Evolutionary conservation across 2,888 invertebrate species (phyloP).

Genomic region (Furcula furcula): DNA sequence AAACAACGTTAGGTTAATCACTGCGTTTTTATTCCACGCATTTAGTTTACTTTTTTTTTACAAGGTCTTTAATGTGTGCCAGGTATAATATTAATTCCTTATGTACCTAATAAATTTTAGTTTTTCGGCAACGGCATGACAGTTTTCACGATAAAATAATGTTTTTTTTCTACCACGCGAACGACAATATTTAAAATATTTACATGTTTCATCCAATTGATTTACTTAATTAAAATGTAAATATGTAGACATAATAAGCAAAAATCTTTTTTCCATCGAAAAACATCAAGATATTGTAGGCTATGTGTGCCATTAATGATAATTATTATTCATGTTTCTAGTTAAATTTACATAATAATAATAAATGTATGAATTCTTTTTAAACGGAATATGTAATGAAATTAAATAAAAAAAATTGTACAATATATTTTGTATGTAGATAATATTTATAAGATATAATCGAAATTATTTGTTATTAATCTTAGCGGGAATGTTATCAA

Average conservation of each 20-base stretch:
- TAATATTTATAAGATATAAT: no score
- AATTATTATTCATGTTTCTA: constrained; percentile 53
- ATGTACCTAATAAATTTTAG: no score
- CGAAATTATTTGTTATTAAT: constrained; percentile 14
- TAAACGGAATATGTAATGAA: constrained; percentile 15
- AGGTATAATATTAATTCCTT: no score
- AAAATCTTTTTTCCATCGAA: constrained; percentile 2
- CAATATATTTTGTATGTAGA: constrained; percentile 33
- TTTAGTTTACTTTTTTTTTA: no score
- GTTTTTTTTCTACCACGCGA: constrained; percentile 27
- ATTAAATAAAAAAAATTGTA: constrained; percentile 21
- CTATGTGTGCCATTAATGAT: constrained; percentile 76
- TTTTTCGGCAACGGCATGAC: constrained; percentile 2
- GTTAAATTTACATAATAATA: no score
- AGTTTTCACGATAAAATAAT: constrained; percentile 5
- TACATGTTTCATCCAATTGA: constrained; percentile 2
- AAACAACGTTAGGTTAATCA: no score
- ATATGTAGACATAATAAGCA: neutral
- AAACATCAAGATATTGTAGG: constrained; percentile 61
- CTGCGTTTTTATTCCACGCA: no score
- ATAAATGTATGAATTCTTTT: constrained; percentile 31
- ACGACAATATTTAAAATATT: constrained; percentile 13
- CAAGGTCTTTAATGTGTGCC: no score
- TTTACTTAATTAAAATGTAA: neutral
- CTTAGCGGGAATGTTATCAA: constrained; percentile 25